Conservation (phyloP, 2,888 invertebrate genomes). For the Drosophila fungiperda region DNA sequence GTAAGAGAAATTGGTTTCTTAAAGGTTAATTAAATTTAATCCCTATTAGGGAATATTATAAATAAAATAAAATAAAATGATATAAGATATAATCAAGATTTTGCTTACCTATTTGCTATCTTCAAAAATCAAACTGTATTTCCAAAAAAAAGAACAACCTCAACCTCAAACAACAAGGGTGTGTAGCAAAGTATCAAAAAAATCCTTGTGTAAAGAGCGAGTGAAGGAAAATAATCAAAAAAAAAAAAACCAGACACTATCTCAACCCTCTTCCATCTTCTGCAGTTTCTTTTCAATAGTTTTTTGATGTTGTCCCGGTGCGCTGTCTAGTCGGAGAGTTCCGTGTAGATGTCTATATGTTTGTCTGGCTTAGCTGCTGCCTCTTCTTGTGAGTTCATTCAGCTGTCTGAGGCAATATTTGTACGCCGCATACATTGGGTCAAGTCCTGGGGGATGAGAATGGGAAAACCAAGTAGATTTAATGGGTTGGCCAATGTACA, state of each 20-base stretch:
- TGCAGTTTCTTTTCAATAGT: conserved; percentile 31
- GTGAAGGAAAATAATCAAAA: not conserved
- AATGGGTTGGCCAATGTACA: conserved; percentile 42
- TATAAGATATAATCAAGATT: not conserved
- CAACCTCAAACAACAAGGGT: not conserved
- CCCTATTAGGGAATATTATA: not conserved
- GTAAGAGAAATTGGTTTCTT: not conserved
- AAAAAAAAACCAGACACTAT: conserved; percentile 21
- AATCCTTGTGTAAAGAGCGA: not conserved
- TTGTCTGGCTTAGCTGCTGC: conserved; percentile 56
- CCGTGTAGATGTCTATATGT: conserved; percentile 47
- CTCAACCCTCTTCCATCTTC: conserved; percentile 39
- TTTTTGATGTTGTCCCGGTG: conserved; percentile 11
- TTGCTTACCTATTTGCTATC: not conserved
- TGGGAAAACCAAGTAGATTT: conserved; percentile 14
- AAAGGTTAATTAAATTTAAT: not conserved
- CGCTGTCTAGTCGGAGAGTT: conserved; percentile 35
- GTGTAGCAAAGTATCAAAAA: conserved; percentile 2
- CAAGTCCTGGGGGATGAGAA: conserved; percentile 34
- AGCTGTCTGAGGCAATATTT: conserved; percentile 78
- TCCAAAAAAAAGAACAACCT: not conserved
- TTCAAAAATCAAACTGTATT: not conserved
- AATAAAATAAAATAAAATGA: not conserved
- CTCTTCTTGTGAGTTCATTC: conserved; percentile 49
- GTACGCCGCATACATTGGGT: conserved; percentile 71